Evolutionary conservation across 1,140 invertebrate species (phyloP).

Genomic region (Bombus fervidus): DNA sequence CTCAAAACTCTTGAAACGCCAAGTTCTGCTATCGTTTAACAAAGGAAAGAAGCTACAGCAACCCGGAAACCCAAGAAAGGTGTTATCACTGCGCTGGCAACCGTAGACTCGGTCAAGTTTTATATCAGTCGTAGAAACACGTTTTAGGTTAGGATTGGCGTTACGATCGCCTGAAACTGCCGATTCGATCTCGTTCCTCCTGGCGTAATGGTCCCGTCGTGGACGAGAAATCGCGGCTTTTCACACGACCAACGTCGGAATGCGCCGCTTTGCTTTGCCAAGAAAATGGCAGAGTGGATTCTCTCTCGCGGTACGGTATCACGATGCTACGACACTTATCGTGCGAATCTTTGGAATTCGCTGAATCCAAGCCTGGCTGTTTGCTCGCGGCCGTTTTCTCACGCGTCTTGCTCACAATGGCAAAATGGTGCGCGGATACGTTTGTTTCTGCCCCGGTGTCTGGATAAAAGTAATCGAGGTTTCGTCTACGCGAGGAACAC

Average conservation of each 20-base stretch:
- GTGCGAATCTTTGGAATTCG: constrained; percentile 49
- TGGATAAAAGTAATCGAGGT: background rate
- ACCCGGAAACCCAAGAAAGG: background rate
- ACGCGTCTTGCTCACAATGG: constrained; percentile 26
- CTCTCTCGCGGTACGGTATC: constrained; percentile 36
- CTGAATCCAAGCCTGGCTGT: constrained; percentile 28
- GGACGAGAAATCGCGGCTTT: constrained; percentile 24
- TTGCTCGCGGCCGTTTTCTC: constrained; percentile 30
- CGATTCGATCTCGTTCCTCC: constrained; percentile 18
- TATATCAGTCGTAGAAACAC: background rate
- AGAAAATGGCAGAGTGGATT: constrained; percentile 35
- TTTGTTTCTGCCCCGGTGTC: background rate
- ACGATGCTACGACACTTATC: constrained; percentile 45
- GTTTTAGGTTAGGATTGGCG: background rate
- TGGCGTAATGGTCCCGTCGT: background rate
- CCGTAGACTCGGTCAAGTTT: too few species aligned
- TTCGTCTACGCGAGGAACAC: background rate
- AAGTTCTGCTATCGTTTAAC: background rate
- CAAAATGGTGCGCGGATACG: background rate
- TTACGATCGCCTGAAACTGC: background rate
- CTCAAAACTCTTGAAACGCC: background rate
- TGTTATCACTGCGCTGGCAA: too few species aligned
- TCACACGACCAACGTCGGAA: constrained; percentile 43
- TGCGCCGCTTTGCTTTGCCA: constrained; percentile 11
- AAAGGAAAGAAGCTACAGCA: background rate